Evolutionary conservation across 2,113 vertebrate genomes (phyloP).

Genomic region (Otus sunia): DNA sequence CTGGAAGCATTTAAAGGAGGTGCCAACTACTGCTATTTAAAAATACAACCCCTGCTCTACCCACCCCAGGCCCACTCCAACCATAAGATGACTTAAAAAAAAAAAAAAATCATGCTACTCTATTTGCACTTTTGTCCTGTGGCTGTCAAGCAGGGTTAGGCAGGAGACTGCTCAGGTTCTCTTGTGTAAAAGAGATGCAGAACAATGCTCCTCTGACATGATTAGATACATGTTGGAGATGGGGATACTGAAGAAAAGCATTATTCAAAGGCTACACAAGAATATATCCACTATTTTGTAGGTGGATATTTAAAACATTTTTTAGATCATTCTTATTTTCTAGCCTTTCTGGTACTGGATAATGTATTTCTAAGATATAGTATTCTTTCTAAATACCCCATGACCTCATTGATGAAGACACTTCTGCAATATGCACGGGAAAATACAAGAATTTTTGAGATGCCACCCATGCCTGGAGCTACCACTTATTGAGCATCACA

Average conservation of each 20-base stretch:
- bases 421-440: background rate
- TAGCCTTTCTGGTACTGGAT: background rate
- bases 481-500: background rate
- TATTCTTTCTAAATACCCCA: background rate
- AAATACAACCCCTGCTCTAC: background rate
- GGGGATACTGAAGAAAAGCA: background rate
- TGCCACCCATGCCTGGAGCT: background rate
- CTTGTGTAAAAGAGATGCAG: background rate
- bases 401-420: background rate
- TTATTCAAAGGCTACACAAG: background rate
- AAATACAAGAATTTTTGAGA: background rate
- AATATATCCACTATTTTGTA: background rate
- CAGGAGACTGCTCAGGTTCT: background rate
- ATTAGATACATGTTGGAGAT: fast-evolving
- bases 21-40: background rate
- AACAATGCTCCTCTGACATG: fast-evolving
- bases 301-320: background rate
- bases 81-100: background rate
- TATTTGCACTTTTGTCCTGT: background rate
- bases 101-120: background rate
- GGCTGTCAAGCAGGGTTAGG: background rate
- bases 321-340: background rate
- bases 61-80: background rate
- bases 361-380: background rate
- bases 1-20: constrained; percentile 39